Base-by-base conservation (phyloP, 2,888 invertebrate genomes). In the Heliconius sara region DNA sequence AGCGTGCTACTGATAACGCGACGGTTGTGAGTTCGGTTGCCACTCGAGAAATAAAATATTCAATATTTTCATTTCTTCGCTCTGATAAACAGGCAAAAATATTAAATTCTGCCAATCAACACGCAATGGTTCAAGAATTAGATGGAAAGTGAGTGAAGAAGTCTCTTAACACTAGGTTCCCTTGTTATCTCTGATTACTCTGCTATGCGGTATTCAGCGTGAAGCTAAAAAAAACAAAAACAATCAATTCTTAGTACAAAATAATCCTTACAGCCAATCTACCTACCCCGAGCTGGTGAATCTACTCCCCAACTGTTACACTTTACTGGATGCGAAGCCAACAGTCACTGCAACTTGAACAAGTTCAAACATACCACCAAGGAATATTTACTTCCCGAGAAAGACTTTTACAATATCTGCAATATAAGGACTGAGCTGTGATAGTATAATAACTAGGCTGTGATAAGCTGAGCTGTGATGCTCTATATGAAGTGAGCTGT, bases 241-340 rank as follows among this genome's bases (percentile, higher is more conserved):
- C n/a, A 60, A n/a, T 10, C 9, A 60, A 63, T 63, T 25, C 60
- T n/a, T 2, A 60, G 3, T 9, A 57, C n/a, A n/a, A n/a, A 60
- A 60, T 60, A 60, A 60, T n/a, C 39, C 9, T 90, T 90, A 0
- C 92, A 95, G 95, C 93, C 95, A 0, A 87, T 95, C 7, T 95
- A 91, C 85, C 83, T 94, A 1, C 85, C 90, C 2, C 89, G 90
- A 85, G 93, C 94, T 3, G 95, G 94, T 0, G 87, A 89, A 16
- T 88, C 91, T 0, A 83, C 88, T 0, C 86, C 88, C 1, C 85
- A 87, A 4, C 65, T 82, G 9, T 86, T 93, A 0, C 88, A 84
- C 78, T 89, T 95, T 83, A 84, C 80, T 2, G 88, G 87, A 84
- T 94, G 94, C 65, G 91, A 88, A 2, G 65, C 82, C 22, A 83